These are phyloP conservation scores for Pammene fasciana DNA, from an alignment of 2,888 invertebrate genomes.

Conservation along the genomic window DNA sequence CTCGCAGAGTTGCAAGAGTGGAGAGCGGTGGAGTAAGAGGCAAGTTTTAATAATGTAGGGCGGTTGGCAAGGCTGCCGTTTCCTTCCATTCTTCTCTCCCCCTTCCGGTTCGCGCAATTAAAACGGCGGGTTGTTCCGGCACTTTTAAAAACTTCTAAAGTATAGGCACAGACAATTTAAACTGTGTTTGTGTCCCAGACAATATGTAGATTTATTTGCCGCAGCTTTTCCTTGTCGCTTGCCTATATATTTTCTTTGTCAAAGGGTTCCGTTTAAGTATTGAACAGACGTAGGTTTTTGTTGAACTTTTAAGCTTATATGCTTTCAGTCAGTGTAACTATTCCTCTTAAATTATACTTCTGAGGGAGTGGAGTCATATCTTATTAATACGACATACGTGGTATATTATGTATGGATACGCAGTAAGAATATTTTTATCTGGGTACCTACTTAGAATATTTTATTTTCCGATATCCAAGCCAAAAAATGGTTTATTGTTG, in stretches of 20 bases:
- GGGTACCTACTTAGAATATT: neutral
- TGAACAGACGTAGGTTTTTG: neutral
- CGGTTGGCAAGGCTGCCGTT: constrained; percentile 78
- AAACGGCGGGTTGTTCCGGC: constrained; percentile 80
- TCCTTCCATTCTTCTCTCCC: constrained; percentile 82
- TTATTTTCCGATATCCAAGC: neutral
- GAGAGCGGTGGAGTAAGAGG: constrained; percentile 71
- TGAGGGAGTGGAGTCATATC: neutral
- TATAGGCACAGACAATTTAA: constrained; percentile 75
- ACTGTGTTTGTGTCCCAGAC: constrained; percentile 62
- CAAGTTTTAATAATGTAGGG: constrained; percentile 82
- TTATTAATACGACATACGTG: neutral
- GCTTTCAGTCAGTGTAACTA: neutral
- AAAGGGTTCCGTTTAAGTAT: neutral
- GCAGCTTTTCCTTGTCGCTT: constrained; percentile 18
- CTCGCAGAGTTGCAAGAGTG: constrained; percentile 66
- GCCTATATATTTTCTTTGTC: constrained; percentile 26
- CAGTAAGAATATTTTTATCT: neutral
- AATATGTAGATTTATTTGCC: constrained; percentile 55
- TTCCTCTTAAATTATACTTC: neutral
- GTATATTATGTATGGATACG: neutral
- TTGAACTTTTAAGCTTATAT: neutral
- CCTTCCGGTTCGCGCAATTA: constrained; percentile 81
- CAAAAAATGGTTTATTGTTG: too few relatives aligned
- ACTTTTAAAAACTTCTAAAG: constrained; percentile 80